Base-by-base conservation (phyloP, 2,888 invertebrate genomes). In the Pyrrhosoma nymphula region DNA sequence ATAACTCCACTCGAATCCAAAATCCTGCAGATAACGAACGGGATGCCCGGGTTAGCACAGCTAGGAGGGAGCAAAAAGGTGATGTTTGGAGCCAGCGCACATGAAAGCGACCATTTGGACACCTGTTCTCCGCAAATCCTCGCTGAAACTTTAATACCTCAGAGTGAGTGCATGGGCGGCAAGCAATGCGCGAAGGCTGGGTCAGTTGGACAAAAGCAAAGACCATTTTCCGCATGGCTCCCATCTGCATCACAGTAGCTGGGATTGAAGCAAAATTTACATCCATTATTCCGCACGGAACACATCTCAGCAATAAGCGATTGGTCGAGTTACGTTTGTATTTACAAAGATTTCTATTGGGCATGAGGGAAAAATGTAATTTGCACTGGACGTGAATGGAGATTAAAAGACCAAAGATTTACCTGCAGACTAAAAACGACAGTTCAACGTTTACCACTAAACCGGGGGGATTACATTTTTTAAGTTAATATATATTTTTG, bases 71-170 rank as follows among this genome's bases (percentile, higher is more conserved):
- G 20, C 18, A 20, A 16, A 20, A 20, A n/a, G 69, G 69, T 26
- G 20, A 26, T 69, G 12, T n/a, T n/a, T n/a, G 69, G 69, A 69
- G 69, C n/a, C 8, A 26, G 14, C 3, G 60, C 20, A 60, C 60
- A 60, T 60, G n/a, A 69, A 69, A 69, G n/a, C 69, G n/a, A 23
- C 69, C 69, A n/a, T 8, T 10, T n/a, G 69, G 69, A 69, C n/a
- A 69, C 69, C 69, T 69, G n/a, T 69, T n/a, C n/a, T 69, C 69
- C 69, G 26, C 69, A 69, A 69, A 69, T 23, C 69, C n/a, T 69
- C 69, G 6, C 69, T 69, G 69, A 69, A 69, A n/a, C n/a, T 69
- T 69, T 69, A 69, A 69, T 69, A 69, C 69, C n/a, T 69, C 69
- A 18, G 60, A 60, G 60, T 60, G 60, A 60, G 60, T 60, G 60